These are phyloP conservation scores for Lasius fuliginosus DNA, from an alignment of 2,888 invertebrate species.

Conservation along the genomic window DNA sequence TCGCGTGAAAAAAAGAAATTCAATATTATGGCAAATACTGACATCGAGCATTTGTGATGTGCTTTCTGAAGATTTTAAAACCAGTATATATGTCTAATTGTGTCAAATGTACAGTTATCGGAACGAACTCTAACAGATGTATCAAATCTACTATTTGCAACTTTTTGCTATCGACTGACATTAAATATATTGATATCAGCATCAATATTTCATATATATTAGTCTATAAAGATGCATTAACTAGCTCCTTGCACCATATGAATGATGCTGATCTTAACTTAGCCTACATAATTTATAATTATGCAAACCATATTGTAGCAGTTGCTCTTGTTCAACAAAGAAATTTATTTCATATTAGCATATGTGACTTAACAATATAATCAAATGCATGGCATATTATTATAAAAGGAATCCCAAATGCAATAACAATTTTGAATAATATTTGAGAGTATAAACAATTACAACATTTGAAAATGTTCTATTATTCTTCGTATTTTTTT, in stretches of 20 bases:
- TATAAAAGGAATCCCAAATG: not conserved
- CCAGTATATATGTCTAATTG: not conserved
- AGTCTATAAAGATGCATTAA: conserved; percentile 6
- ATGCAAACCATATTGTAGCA: not conserved
- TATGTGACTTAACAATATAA: not conserved
- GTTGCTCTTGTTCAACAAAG: conserved; percentile 7
- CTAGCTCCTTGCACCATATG: not conserved
- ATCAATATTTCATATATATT: conserved; percentile 14
- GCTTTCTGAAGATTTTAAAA: not conserved
- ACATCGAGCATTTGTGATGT: not conserved
- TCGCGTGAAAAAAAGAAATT: not conserved
- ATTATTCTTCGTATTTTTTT: not conserved
- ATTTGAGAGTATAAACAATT: not conserved
- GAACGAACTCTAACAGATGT: conserved; percentile 1
- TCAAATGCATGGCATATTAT: not conserved
- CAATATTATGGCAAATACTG: not conserved
- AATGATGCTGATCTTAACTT: conserved; percentile 19
- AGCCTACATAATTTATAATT: conserved; percentile 38
- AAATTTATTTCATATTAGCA: conserved; percentile 7
- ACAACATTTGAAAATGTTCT: not conserved
- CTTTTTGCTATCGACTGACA: conserved; percentile 3
- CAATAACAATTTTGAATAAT: not conserved
- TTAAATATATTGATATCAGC: conserved; percentile 12
- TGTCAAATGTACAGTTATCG: conserved; percentile 21
- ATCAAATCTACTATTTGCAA: conserved; percentile 12